Base-by-base conservation (phyloP, 2,113 vertebrate genomes). In the Ornithorhynchus anatinus region DNA sequence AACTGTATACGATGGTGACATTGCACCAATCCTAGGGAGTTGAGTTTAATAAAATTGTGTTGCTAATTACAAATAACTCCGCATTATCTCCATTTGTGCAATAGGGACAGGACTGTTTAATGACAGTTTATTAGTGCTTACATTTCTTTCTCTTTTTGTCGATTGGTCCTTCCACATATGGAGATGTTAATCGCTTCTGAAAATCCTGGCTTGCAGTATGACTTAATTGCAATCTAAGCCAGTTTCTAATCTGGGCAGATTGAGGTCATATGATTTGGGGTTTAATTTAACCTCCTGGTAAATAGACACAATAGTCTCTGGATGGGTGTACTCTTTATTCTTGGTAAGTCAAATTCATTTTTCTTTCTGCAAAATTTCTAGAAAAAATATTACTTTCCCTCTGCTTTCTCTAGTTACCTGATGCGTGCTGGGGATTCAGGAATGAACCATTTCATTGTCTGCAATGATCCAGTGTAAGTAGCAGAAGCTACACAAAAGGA, bases 171-270 rank as follows among this genome's bases (percentile, higher is more conserved):
- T 80, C 59, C 69, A 79, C 80, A 76, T 56, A 67, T 62, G 69
- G 70, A 81, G 81, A 63, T 22, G 5, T 71, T 82, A 86, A 89
- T 87, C 50, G 29, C 82, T 82, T 80, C 63, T 77, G 87, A 88
- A 87, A 85, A 82, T 87, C 82, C 84, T 80, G 85, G 84, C 77
- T 87, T 84, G 53, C 59, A 67, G 77, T 75, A 66, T 72, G 86
- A 86, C 80, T 87, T 85, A 88, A 86, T 81, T 86, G 74, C 77
- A 85, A 82, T 82, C 76, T 86, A 89, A 90, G 80, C 81, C 81
- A 23, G 8, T 61, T 82, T 84, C 81, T 89, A 86, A 90, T 89
- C 89, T 79, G 69, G 2, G 37, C 52, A 68, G 84, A 88, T 86
- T 85, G 82, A 19, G 1, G 67, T 50, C 70, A 79, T 56, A 79